These are phyloP conservation scores for Chloroceryle aenea DNA, from an alignment of 2,113 vertebrate species.

Conservation along the genomic window DNA sequence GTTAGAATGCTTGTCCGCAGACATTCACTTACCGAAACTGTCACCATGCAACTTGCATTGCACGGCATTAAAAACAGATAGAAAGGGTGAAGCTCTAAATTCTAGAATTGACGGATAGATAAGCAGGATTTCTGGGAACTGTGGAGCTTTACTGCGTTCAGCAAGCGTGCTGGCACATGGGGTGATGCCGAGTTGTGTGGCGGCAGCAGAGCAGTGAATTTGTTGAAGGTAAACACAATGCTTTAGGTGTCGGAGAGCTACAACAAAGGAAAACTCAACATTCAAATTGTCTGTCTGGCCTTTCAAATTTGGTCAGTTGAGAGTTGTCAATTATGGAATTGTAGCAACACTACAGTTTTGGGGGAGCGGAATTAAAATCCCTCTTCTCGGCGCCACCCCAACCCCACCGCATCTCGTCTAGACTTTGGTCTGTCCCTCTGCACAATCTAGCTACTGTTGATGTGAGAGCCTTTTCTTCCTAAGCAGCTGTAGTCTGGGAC, in stretches of 20 bases:
- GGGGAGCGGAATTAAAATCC: not conserved
- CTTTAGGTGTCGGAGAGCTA: not conserved
- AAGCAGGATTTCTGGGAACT: not conserved
- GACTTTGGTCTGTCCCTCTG: constrained; percentile 7
- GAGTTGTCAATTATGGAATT: not conserved
- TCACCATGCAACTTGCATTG: not conserved
- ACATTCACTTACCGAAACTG: not conserved
- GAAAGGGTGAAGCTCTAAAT: not conserved
- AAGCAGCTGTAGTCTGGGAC: constrained; percentile 23
- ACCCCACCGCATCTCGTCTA: not conserved
- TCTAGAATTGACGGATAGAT: not conserved
- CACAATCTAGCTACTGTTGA: constrained; percentile 50
- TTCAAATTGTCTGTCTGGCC: not conserved
- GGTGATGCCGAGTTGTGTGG: not conserved
- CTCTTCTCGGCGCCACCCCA: not conserved
- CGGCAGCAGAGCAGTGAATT: not conserved
- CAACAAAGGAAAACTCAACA: not conserved
- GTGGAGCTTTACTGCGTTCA: not conserved
- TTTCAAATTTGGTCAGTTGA: not conserved
- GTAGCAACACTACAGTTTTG: not conserved
- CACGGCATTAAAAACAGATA: not conserved
- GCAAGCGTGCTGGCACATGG: not conserved
- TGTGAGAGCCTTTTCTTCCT: constrained; percentile 25
- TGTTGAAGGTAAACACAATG: not conserved
- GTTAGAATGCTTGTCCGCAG: not conserved